Conservation (phyloP, 1,140 invertebrate species). For the Scaptodrosophila lebanonensis region DNA sequence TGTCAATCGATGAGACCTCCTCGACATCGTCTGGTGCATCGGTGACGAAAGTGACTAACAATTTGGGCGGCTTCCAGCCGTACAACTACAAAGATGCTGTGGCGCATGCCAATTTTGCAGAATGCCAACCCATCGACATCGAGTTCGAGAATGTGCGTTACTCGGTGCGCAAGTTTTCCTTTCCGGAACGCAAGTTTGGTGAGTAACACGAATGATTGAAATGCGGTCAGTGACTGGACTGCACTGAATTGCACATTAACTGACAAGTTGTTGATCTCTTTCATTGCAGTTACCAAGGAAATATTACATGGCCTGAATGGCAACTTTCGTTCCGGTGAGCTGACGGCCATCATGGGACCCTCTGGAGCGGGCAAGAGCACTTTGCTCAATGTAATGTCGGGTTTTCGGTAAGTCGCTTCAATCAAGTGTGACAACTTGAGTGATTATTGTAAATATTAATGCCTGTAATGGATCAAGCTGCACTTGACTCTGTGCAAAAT, state of each 20-base stretch:
- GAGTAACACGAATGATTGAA: background rate
- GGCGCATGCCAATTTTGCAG: slow-evolving; percentile 59
- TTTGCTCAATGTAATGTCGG: slow-evolving; percentile 83
- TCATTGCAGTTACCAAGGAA: slow-evolving; percentile 79
- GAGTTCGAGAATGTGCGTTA: slow-evolving; percentile 83
- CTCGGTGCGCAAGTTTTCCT: slow-evolving; percentile 78
- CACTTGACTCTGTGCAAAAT: too few relatives aligned
- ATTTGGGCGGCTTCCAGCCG: slow-evolving; percentile 38
- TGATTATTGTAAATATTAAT: too few relatives aligned
- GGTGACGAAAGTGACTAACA: slow-evolving; percentile 52
- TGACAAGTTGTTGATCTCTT: background rate
- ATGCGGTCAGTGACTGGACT: background rate
- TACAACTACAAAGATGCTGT: slow-evolving; percentile 35
- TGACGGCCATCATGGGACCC: slow-evolving; percentile 88
- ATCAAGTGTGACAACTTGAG: too few relatives aligned
- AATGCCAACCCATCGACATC: slow-evolving; percentile 80
- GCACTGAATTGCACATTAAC: background rate
- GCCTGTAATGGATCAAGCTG: too few relatives aligned
- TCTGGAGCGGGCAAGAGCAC: slow-evolving; percentile 88
- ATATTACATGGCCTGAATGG: slow-evolving; percentile 82
- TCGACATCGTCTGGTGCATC: slow-evolving; percentile 34
- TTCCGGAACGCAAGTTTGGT: slow-evolving; percentile 70
- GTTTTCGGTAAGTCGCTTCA: slow-evolving; percentile 78
- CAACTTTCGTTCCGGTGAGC: slow-evolving; percentile 80
- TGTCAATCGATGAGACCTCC: slow-evolving; percentile 62